A percentile compares a stretch with the other conserved stretches of the same genome.
Evolutionary conservation across 1,140 invertebrate genomes (phyloP).

Genomic region (Nasonia longicornis): DNA sequence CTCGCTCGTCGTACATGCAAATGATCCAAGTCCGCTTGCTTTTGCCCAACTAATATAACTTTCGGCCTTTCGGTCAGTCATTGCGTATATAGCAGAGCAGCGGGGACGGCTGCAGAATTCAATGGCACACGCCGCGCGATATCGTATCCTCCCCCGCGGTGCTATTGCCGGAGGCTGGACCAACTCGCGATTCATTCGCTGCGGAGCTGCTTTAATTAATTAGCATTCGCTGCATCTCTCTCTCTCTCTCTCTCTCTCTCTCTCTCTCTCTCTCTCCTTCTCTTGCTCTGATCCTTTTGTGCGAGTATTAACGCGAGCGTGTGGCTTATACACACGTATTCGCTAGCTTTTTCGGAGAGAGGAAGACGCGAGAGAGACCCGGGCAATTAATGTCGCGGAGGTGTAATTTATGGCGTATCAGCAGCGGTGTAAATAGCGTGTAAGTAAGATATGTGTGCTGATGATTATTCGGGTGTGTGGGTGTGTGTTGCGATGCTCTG

Average conservation of each 20-base stretch:
- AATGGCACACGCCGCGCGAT: neutral
- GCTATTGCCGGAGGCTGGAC: neutral
- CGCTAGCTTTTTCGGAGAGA: neutral
- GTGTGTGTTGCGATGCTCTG: neutral
- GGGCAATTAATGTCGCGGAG: constrained; percentile 39
- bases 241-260: neutral
- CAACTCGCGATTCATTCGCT: neutral
- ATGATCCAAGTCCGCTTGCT: constrained; percentile 2
- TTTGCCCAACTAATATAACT: constrained; percentile 28
- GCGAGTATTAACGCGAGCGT: constrained; percentile 30
- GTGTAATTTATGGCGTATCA: constrained; percentile 39
- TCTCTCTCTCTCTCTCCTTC: neutral
- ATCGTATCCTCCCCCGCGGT: too few species aligned
- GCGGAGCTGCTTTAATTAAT: constrained; percentile 35
- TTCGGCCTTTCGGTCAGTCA: constrained; percentile 22
- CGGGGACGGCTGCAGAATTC: neutral
- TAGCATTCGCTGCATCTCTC: constrained; percentile 30
- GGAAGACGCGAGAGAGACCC: constrained; percentile 3
- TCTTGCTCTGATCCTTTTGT: constrained; percentile 3
- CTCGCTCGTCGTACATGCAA: constrained; percentile 27
- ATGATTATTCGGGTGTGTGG: constrained; percentile 16
- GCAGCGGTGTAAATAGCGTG: constrained; percentile 34
- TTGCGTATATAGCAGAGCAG: neutral
- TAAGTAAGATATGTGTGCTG: constrained; percentile 26
- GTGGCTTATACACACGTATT: constrained; percentile 1